Evolutionary conservation across 2,113 vertebrate genomes (phyloP), one percentile per base, ranked within the genome.

Genomic region (Tachuris rubrigastra): DNA sequence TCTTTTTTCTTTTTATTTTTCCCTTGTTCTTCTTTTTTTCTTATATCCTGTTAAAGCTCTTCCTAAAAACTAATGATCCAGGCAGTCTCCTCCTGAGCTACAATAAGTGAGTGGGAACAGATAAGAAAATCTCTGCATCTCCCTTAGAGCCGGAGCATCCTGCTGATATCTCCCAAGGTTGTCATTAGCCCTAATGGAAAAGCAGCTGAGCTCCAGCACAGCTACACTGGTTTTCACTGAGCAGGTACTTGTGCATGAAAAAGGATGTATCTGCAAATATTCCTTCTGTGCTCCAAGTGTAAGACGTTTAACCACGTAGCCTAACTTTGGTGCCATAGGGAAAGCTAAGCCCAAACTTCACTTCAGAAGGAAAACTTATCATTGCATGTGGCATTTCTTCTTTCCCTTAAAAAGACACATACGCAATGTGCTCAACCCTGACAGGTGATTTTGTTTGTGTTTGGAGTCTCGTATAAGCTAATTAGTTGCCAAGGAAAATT

Each of bases 51-150:
- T 37, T 79, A 66, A 30, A 91, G 8, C 14, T 25, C 44, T 85
- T 94, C 72, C 63, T 60, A 87, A 95, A 93, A 93, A 59, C 50
- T 86, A 94, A 96, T 86, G 95, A 93, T 27, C 71, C 78, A 83
- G 12, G 35, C n/a, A 71, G 21, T 78, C 39, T 94, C 55, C 50
- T 91, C 31, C 75, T 71, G 82, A 94, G 89, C 18, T 87, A 50
- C 59, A 85, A 62, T 71, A 94, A 91, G 78, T 42, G 75, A 75
- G 95, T 94, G 19, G 22, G 47, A 96, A 86, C 55, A 93, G 84
- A 88, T 93, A 84, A 90, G 62, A 90, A 96, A 93, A 94, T 71
- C 59, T 80, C 72, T 83, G 39, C 33, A 63, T 74, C 33, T 96
- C 78, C 72, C 90, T 96, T 52, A 59, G 82, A 91, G 55, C 50